These are phyloP conservation scores for Eilema depressum DNA, from an alignment of 2,888 invertebrate genomes.

Conservation along the genomic window DNA sequence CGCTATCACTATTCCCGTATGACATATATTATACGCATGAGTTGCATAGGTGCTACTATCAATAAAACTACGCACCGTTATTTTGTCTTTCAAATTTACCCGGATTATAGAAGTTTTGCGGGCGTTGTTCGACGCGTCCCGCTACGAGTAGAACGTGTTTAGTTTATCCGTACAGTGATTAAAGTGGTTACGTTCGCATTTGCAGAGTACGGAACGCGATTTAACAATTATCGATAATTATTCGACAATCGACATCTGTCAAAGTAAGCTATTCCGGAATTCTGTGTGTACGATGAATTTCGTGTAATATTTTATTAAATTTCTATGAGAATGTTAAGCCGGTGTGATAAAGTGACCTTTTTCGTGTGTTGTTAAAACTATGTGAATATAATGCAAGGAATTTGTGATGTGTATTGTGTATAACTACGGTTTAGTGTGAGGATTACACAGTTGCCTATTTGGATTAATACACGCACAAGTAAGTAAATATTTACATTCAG, in stretches of 20 bases:
- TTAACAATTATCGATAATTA: conserved; percentile 59
- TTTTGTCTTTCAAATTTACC: conserved; percentile 32
- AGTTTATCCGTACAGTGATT: conserved; percentile 74
- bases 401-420: conserved; percentile 78
- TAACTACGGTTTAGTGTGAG: conserved; percentile 66
- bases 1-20: conserved; percentile 30
- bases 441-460: conserved; percentile 72
- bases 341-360: conserved; percentile 65
- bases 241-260: conserved; percentile 72
- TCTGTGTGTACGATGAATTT: conserved; percentile 64
- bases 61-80: conserved; percentile 15
- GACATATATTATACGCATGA: conserved; percentile 43
- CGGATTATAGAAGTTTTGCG: conserved; percentile 49
- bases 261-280: conserved; percentile 65
- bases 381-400: conserved; percentile 76
- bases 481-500: conserved; percentile 79
- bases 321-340: conserved; percentile 51
- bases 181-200: conserved; percentile 71
- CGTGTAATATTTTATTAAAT: conserved; percentile 59
- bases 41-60: conserved; percentile 22
- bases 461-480: conserved; percentile 80
- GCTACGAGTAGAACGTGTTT: conserved; percentile 55
- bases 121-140: conserved; percentile 61
- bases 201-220: conserved; percentile 66
- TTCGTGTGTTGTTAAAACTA: conserved; percentile 63